A percentile compares a stretch with the other conserved stretches of the same genome.
Evolutionary conservation across 1,140 invertebrate genomes (phyloP).

Genomic region (Formica exsecta): DNA sequence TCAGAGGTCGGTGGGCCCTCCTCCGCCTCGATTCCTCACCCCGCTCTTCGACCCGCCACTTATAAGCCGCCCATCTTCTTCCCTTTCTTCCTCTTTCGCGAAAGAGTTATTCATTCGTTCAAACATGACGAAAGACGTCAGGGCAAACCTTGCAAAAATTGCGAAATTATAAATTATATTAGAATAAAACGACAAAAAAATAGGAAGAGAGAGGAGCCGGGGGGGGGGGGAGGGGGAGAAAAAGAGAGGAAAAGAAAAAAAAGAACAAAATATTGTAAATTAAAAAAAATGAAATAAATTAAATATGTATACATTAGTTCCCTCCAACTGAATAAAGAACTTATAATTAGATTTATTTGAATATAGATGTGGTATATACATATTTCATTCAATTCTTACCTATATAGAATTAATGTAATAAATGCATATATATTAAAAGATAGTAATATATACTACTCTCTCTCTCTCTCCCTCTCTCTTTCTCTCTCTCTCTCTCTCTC

Average conservation of each 20-base stretch:
- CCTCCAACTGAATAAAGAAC: not conserved
- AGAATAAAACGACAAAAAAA: not conserved
- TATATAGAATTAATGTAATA: not conserved
- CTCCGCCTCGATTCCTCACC: slow-evolving; percentile 69
- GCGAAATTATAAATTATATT: slow-evolving; percentile 56
- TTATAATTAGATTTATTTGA: not conserved
- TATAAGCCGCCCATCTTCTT: slow-evolving; percentile 62
- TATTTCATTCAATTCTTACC: not conserved
- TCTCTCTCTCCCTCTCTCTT: too few relatives aligned
- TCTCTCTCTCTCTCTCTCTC: too few relatives aligned
- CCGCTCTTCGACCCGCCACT: slow-evolving; percentile 44
- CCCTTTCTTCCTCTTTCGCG: slow-evolving; percentile 9
- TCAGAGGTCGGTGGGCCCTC: slow-evolving; percentile 76
- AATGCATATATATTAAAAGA: not conserved
- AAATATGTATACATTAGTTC: not conserved
- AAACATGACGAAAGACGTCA: slow-evolving; percentile 50
- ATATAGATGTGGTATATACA: not conserved
- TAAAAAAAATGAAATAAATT: not conserved
- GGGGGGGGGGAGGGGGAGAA: too few relatives aligned
- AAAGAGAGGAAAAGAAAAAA: too few relatives aligned
- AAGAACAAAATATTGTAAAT: not conserved
- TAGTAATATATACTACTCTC: too few relatives aligned
- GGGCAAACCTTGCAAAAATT: slow-evolving; percentile 36
- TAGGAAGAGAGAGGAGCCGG: too few relatives aligned
- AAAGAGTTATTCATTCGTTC: slow-evolving; percentile 69